These are phyloP conservation scores for Sipunculus nudus DNA, from an alignment of 2,888 invertebrate species.

Conservation along the genomic window DNA sequence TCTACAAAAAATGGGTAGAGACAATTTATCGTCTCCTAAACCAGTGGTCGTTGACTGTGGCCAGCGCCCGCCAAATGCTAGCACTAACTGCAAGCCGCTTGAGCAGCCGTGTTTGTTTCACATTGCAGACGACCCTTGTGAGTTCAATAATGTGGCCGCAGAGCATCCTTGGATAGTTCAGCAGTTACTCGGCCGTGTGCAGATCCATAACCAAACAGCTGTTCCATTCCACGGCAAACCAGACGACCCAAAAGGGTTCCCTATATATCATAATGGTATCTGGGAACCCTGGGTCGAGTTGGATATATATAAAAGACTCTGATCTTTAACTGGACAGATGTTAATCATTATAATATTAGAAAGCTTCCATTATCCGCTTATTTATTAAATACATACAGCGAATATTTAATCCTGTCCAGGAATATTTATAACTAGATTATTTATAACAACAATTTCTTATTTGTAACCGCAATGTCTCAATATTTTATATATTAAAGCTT, in stretches of 20 bases:
- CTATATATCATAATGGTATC: conserved; percentile 79
- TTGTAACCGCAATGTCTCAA: no score
- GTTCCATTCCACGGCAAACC: conserved; percentile 79
- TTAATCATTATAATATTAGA: no score
- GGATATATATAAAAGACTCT: no score
- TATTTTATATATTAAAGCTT: no score
- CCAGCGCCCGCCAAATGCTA: conserved; percentile 54
- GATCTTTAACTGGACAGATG: no score
- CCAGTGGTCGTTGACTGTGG: conserved; percentile 55
- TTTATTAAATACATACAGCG: no score
- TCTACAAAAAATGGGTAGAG: background rate
- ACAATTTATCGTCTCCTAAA: no score
- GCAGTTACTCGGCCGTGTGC: no score
- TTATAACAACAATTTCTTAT: no score
- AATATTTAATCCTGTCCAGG: no score
- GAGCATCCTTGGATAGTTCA: conserved; percentile 28
- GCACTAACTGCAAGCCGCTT: conserved; percentile 73
- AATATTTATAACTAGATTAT: no score
- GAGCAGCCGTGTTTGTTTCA: conserved; percentile 82
- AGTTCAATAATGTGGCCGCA: conserved; percentile 74
- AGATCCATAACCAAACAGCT: conserved; percentile 77
- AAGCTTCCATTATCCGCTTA: no score
- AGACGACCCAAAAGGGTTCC: conserved; percentile 77
- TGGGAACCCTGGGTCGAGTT: conserved; percentile 71
- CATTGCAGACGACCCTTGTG: conserved; percentile 85